Base-by-base conservation (phyloP, 2,888 invertebrate species). In the Pyrochroa serraticornis region DNA sequence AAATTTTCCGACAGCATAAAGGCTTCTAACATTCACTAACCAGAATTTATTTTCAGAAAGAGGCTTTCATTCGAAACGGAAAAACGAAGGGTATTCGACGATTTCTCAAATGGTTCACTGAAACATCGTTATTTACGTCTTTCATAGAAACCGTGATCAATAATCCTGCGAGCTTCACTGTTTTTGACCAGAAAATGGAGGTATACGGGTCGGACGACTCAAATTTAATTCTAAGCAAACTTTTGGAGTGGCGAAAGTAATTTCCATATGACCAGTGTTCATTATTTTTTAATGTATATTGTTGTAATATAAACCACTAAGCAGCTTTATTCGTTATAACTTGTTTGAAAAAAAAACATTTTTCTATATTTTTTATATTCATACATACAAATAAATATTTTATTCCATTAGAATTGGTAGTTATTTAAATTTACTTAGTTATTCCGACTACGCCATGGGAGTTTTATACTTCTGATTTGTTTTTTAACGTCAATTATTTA, bases 71-170 rank as follows among this genome's bases (percentile, higher is more conserved):
- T 32, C 86, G 86, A 67, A 65, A 66, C 51, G 83, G 82, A 62
- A 83, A 85, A 3, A 85, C 89, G 0, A 87, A 87, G 73, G 86
- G 86, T 43, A 83, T 87, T 34, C 86, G 87, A 63, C 85, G 87
- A 68, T 92, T 93, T 77, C 80, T 93, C 0, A 90, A 92, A 65
- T 93, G 93, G 93, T 93, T 94, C 78, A 86, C 89, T 0, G 92
- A 93, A 74, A 93, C 93, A 0, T 89, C 92, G 1, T 92, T 93
- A 91, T 93, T 93, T 77, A 85, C 87, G 60, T 85, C 88, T 45
- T 93, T 90, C 76, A 82, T 88, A 48, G 85, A 87, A 65, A 82
- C 73, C n/a, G 74, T 75, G 14, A 34, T 73, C 6, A 65, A 64
- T 32, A 72, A 77, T 63, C 71, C 76, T 0, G 69, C 72, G 34